Conservation (phyloP, 2,888 invertebrate genomes). For the Nomada ferruginata region DNA sequence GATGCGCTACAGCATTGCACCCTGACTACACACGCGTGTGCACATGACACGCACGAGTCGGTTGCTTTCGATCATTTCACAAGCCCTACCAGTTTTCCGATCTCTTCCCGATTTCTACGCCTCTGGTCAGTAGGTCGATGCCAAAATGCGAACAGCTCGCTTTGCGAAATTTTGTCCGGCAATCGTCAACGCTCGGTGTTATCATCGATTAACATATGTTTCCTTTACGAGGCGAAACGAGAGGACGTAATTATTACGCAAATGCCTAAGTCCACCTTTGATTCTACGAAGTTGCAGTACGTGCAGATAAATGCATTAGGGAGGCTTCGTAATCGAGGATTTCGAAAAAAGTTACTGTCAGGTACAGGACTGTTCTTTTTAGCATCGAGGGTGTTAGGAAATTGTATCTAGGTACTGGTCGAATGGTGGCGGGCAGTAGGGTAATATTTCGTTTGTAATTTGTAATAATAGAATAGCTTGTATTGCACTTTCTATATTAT, state of each 20-base stretch:
- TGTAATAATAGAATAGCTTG: no score
- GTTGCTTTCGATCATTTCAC: slow-evolving; percentile 53
- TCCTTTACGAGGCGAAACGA: background rate
- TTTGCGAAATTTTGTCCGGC: slow-evolving; percentile 4
- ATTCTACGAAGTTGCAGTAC: background rate
- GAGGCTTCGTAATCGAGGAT: background rate
- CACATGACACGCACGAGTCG: slow-evolving; percentile 27
- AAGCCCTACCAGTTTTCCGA: slow-evolving; percentile 42
- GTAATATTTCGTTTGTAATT: no score
- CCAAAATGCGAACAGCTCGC: slow-evolving; percentile 14
- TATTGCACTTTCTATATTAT: no score
- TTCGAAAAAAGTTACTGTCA: background rate
- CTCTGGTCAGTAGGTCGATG: slow-evolving; percentile 46
- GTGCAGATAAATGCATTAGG: background rate
- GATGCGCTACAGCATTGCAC: slow-evolving; percentile 12
- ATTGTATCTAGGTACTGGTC: no score
- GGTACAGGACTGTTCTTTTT: background rate
- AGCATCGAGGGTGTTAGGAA: no score
- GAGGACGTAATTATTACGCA: background rate
- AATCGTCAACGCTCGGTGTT: background rate
- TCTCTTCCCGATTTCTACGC: slow-evolving; percentile 37
- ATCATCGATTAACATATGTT: background rate
- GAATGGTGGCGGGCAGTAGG: no score
- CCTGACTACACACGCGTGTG: background rate
- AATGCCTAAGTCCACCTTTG: background rate